Evolutionary conservation across 2,888 invertebrate species (phyloP), one percentile per base, ranked within the genome.

Genomic region (Gnatocerus cornutus): DNA sequence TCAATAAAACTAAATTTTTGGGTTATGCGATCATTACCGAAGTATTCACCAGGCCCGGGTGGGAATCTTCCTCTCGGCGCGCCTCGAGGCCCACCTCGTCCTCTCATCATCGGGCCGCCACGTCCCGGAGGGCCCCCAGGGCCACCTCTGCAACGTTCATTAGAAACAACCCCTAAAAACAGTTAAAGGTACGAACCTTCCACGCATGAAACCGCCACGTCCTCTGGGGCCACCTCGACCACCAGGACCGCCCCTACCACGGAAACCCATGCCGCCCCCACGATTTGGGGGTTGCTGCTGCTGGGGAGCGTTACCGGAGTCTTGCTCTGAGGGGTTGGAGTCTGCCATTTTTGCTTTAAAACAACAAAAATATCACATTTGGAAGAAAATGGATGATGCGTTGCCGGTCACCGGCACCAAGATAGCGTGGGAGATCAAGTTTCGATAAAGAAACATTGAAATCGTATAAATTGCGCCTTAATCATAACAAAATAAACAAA

Each of bases 91-190:
- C 78, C 78, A 5, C 78, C 78, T 9, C 78, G 74, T 16, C 78
- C 78, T 52, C 78, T 45, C 75, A 76, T 77, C 77, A 78, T 78
- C 0, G 78, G 78, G 9, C 78, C 78, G 8, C 78, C 78, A 12
- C 79, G 71, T 0, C 78, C 78, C 48, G 75, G 73, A 27, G 76
- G 76, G n/a, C 77, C 78, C 13, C 79, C 79, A 8, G 74, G 77
- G 56, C 79, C 79, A 43, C 79, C 79, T 48, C 79, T 78, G 68
- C 12, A 74, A 66, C 63, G 53, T 12, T 29, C 29, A 48, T n/a
- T 14, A 30, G 4, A 16, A 37, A 8, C 9, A 1, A n/a, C n/a
- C 37, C 37, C 7, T 7, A n/a, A 8, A 8, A 5, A 37, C 3
- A 8, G 7, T n/a, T n/a, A 2, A 2, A 21, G 4, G 1, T 7